A percentile compares a stretch with the other conserved stretches of the same genome.
These are phyloP conservation scores for Euura saliciscinereae DNA, from an alignment of 1,140 invertebrate genomes.

Conservation along the genomic window DNA sequence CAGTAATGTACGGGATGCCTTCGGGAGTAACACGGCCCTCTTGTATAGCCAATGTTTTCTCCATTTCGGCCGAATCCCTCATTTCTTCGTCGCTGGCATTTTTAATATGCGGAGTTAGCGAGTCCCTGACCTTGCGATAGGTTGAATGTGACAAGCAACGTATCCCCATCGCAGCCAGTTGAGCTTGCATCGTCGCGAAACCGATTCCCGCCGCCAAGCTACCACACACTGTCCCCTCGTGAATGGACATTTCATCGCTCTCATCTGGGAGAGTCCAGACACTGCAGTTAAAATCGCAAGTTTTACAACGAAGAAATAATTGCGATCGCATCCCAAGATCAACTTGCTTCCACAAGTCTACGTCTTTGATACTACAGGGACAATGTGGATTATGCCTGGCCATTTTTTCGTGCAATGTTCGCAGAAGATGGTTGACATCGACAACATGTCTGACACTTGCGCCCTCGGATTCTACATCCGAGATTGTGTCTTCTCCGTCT, in stretches of 20 bases:
- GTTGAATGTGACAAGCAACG: conserved; percentile 26
- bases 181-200: conserved; percentile 17
- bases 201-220: conserved; percentile 20
- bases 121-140: conserved; percentile 24
- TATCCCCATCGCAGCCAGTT: conserved; percentile 23
- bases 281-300: conserved; percentile 16
- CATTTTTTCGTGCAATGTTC: no score
- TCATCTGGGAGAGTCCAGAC: conserved; percentile 16
- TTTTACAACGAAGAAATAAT: conserved; percentile 1
- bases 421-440: no score
- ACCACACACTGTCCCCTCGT: conserved; percentile 21
- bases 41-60: conserved; percentile 35
- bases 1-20: conserved; percentile 43
- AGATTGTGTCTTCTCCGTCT: no score
- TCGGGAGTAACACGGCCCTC: conserved; percentile 36
- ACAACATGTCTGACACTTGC: no score
- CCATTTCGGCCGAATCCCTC: conserved; percentile 33
- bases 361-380: no score
- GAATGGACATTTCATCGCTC: conserved; percentile 16
- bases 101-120: conserved; percentile 19
- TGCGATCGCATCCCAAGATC: conserved; percentile 16
- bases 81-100: conserved; percentile 25
- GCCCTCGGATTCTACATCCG: no score
- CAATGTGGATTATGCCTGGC: no score
- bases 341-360: background rate